Evolutionary conservation across 2,797 vertebrate species (phyloP), one percentile per base, ranked within the genome.

Genomic region (Lithobates pipiens): DNA sequence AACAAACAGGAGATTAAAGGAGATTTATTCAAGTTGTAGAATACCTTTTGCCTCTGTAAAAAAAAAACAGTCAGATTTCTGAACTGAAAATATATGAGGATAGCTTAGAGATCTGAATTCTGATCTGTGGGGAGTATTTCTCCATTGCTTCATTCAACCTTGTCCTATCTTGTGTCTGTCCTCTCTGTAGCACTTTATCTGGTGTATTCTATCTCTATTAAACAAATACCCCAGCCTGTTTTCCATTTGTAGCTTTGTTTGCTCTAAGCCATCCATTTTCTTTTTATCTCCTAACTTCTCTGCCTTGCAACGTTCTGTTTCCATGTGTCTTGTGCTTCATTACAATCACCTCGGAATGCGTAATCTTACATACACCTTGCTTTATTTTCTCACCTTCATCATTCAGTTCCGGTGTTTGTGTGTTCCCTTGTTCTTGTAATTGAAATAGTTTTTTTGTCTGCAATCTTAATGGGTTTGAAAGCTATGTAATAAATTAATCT

Each of bases 91-190:
- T 83, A 70, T 83, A 83, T 73, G 73, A 29, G 70, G 44, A 65
- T 39, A 39, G 39, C 39, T 39, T 9, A 61, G 1, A n/a, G 13
- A 46, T 46, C 44, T 46, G 44, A 46, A 46, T 46, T 39, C 39
- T 46, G 44, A 74, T 84, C 81, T 70, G 42, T 63, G 13, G 25
- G 77, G 70, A 80, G 69, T 87, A 73, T 76, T 78, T 78, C 61
- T 87, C 61, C 63, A 85, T 87, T 86, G 54, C 72, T 86, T 80
- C 76, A 83, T 87, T 87, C 76, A 87, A 78, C 86, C 81, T 87
- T 87, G 86, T 87, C 63, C 85, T 86, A 86, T 86, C 80, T 78
- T 54, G 72, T 78, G 68, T 82, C 67, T 73, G 76, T 83, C 76
- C 85, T 83, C 67, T 61, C 76, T 69, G 65, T 79, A 79, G 67